These are phyloP conservation scores for Neolamprologus fasciatus DNA, from an alignment of 2,113 vertebrate species.

Conservation along the genomic window DNA sequence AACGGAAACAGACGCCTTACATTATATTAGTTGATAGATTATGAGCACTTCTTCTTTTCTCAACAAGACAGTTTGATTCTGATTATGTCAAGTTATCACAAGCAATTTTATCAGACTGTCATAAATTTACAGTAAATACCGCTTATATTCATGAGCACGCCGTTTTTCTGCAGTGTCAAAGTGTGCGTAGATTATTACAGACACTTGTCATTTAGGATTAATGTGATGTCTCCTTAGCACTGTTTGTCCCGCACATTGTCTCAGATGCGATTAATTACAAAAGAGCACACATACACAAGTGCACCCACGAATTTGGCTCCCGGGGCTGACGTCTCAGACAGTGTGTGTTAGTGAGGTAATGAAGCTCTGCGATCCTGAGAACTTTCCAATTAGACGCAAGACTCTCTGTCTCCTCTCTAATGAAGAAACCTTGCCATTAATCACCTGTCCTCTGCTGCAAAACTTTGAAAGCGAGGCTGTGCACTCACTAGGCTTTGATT, in stretches of 20 bases:
- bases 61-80: neutral
- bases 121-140: neutral
- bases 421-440: conserved; percentile 47
- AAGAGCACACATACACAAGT: neutral
- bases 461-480: conserved; percentile 41
- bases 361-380: conserved; percentile 29
- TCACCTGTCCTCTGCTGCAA: conserved; percentile 36
- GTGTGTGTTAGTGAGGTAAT: conserved; percentile 28
- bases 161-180: neutral
- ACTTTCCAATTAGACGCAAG: conserved; percentile 44
- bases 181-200: neutral
- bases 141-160: neutral
- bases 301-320: neutral
- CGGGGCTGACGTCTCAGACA: neutral
- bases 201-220: neutral
- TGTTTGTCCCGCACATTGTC: conserved; percentile 4
- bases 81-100: neutral
- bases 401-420: conserved; percentile 30
- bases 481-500: conserved; percentile 40
- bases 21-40: neutral
- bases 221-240: neutral
- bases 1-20: neutral
- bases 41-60: neutral
- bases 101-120: neutral
- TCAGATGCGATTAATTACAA: conserved; percentile 3